These are phyloP conservation scores for Cygnus atratus DNA, from an alignment of 2,113 vertebrate genomes.

Conservation along the genomic window DNA sequence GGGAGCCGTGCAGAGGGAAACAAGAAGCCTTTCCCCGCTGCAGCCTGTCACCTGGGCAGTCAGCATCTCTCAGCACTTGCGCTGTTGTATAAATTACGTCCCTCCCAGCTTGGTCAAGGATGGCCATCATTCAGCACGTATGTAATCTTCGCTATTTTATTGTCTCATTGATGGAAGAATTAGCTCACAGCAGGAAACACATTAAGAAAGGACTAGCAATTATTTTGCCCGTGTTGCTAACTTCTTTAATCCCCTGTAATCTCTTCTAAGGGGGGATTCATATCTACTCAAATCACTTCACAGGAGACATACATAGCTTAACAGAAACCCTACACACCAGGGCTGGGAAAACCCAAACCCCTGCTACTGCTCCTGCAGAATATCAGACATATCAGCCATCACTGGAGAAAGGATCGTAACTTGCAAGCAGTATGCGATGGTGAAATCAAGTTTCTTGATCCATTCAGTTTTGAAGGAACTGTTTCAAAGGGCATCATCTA, in stretches of 20 bases:
- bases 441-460: neutral
- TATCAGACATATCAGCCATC: neutral
- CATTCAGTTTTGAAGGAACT: neutral
- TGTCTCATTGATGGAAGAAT: conserved; percentile 67
- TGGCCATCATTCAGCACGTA: conserved; percentile 63
- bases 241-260: conserved; percentile 61
- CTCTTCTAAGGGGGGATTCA: conserved; percentile 36
- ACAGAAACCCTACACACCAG: neutral
- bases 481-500: neutral
- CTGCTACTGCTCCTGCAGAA: neutral
- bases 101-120: conserved; percentile 55
- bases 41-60: conserved; percentile 55
- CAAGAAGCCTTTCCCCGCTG: neutral
- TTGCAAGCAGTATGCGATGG: neutral
- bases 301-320: neutral
- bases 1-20: conserved; percentile 46
- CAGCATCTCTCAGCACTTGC: conserved; percentile 65
- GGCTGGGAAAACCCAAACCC: neutral
- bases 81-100: conserved; percentile 66
- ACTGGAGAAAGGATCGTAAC: neutral
- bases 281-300: conserved; percentile 39
- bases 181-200: conserved; percentile 56
- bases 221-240: conserved; percentile 11
- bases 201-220: conserved; percentile 49
- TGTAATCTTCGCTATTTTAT: conserved; percentile 63